Evolutionary conservation across 2,888 invertebrate genomes (phyloP), one percentile per base, ranked within the genome.

Genomic region (Eumerus sabulonum): DNA sequence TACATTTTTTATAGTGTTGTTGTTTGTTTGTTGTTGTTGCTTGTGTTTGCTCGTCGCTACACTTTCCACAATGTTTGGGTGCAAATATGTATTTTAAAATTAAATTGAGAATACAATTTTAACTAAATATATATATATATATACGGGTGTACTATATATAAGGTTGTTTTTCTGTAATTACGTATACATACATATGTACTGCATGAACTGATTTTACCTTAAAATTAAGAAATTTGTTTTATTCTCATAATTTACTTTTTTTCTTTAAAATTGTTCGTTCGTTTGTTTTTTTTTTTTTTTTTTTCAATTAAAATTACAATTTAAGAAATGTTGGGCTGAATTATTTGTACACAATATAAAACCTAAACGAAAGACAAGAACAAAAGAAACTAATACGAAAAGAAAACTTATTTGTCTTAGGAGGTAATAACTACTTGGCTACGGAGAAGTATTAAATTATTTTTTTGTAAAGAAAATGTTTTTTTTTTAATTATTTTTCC

Each of bases 91-190:
- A 57, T 36, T 62, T 54, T 54, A 79, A 76, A 54, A 27, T 44
- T 60, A 76, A 76, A 77, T 62, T 73, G 63, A 68, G 73, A 74
- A 79, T 74, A 79, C 79, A 79, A 79, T 79, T 79, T 74, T 70
- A 59, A 51, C 79, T 79, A 79, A 74, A 68, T 72, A 68, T 18
- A 36, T 47, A 4, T 27, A 27, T 27, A 36, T 47, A 4, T 27
- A 27, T 27, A 27, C 7, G 27, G 3, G 27, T 27, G 27, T 27
- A 27, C 27, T 27, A 27, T 27, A 27, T 27, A 27, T 27, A 27
- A 27, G 56, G 47, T 40, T 48, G 59, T 36, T 19, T 59, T 14
- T 51, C 4, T 50, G 16, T 56, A 50, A 16, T 62, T 62, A 53
- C 7, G 27, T 27, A 27, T 27, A n/a, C n/a, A n/a, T n/a, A n/a